Base-by-base conservation (phyloP, 2,888 invertebrate genomes). In the Vanessa cardui region DNA sequence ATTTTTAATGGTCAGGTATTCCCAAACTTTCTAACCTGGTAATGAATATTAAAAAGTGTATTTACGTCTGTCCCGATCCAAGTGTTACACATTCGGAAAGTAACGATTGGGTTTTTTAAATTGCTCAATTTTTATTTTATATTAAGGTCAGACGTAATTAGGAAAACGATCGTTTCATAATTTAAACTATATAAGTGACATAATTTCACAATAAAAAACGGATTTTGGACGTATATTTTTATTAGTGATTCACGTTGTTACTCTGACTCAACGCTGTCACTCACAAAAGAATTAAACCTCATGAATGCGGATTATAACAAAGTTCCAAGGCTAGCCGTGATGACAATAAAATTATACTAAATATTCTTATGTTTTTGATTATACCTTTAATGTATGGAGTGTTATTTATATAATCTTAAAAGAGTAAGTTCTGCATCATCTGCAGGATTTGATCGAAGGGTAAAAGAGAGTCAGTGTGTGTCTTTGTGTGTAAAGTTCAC, bases 131-230 rank as follows among this genome's bases (percentile, higher is more conserved):
- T 52, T 16, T 15, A 62, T n/a, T 58, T 44, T 26, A 47, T 1
- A 62, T 20, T 18, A 12, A 49, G 47, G 58, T 64, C 58, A 39
- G 47, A 44, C 9, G 21, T 47, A 33, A 47, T 61, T 62, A n/a
- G 54, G 39, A 56, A 66, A 66, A 54, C 12, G 66, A n/a, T 20
- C 49, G 20, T 49, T n/a, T 49, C 18, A 18, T 47, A 56, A 45
- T 45, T 56, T 60, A 3, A 49, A 49, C 26, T 47, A 21, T 56
- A 39, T 50, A 61, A 46, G 33, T 56, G 47, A 58, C 54, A 54
- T 33, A 18, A 62, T 62, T 66, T 56, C 56, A 21, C 33, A 62
- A 71, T n/a, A 46, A 15, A 45, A 68, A 60, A 26, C 54, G 58
- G 59, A 56, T 69, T 59, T 58, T 49, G 39, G 21, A 31, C 12